phyloP scores from a whole-genome alignment of 2,113 vertebrate genomes.

The Ammodramus savannarum region DNA sequence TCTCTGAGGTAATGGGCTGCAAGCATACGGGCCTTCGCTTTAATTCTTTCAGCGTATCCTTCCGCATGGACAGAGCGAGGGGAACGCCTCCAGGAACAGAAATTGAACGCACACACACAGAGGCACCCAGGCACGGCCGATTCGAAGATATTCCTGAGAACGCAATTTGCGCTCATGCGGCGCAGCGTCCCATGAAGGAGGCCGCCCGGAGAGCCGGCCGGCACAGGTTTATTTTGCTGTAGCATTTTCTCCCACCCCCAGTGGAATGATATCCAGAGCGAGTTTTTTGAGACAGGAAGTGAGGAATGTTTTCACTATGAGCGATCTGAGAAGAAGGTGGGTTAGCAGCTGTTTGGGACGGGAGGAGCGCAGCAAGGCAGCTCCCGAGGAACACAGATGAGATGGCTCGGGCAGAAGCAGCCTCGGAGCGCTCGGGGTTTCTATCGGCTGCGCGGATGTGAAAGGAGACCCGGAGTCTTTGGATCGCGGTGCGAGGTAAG shows the following conservation, averaged over 20 bases:
- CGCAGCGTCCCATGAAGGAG: background rate
- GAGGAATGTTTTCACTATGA: conserved; percentile 76
- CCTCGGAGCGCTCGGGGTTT: accelerated
- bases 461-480: background rate
- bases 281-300: conserved; percentile 81
- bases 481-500: conserved; percentile 42
- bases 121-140: background rate
- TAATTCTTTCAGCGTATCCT: conserved; percentile 70
- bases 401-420: conserved; percentile 12
- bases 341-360: conserved; percentile 37
- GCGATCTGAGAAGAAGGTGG: conserved; percentile 42
- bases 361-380: conserved; percentile 14
- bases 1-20: conserved; percentile 87
- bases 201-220: background rate
- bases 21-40: conserved; percentile 54
- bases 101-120: conserved; percentile 38
- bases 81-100: conserved; percentile 67
- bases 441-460: background rate
- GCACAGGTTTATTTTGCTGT: background rate
- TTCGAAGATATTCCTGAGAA: background rate
- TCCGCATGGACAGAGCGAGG: conserved; percentile 69
- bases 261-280: conserved; percentile 76
- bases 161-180: background rate
- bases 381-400: conserved; percentile 55
- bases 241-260: conserved; percentile 43